Conservation (phyloP, 2,113 vertebrate genomes). For the Dipodomys ordii region DNA sequence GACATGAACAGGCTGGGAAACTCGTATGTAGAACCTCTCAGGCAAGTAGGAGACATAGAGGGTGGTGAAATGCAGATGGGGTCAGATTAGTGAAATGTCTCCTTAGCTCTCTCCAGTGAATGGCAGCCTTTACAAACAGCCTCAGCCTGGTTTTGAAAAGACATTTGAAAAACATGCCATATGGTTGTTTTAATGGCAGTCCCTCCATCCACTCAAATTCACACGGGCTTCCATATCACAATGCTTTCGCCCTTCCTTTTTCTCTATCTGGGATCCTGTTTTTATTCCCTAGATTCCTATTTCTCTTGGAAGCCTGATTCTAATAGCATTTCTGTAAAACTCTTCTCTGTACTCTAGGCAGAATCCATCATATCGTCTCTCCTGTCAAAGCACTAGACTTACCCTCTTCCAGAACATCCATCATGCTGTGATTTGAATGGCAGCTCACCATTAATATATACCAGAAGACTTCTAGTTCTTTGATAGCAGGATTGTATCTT, state of each 20-base stretch:
- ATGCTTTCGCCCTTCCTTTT: conserved; percentile 13
- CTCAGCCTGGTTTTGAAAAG: background rate
- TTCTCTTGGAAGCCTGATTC: conserved; percentile 7
- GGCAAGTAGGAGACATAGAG: background rate
- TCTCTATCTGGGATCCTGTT: background rate
- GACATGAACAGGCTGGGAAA: background rate
- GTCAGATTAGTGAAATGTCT: background rate
- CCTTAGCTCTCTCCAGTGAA: background rate
- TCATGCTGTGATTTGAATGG: conserved; percentile 50
- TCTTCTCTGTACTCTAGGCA: conserved; percentile 27
- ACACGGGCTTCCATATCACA: background rate
- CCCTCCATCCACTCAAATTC: background rate
- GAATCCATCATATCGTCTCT: conserved; percentile 27
- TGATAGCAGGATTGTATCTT: background rate
- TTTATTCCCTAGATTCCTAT: background rate
- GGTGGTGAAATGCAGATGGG: background rate
- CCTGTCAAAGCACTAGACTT: conserved; percentile 34
- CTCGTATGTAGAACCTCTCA: background rate
- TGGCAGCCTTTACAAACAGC: background rate
- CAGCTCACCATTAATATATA: background rate
- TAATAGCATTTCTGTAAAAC: background rate
- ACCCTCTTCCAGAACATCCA: conserved; percentile 28
- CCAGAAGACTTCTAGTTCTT: background rate
- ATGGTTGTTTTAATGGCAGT: background rate
- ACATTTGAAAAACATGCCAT: background rate